Evolutionary conservation across 2,113 vertebrate species (phyloP).

Genomic region (Phrynosoma blainvillii): DNA sequence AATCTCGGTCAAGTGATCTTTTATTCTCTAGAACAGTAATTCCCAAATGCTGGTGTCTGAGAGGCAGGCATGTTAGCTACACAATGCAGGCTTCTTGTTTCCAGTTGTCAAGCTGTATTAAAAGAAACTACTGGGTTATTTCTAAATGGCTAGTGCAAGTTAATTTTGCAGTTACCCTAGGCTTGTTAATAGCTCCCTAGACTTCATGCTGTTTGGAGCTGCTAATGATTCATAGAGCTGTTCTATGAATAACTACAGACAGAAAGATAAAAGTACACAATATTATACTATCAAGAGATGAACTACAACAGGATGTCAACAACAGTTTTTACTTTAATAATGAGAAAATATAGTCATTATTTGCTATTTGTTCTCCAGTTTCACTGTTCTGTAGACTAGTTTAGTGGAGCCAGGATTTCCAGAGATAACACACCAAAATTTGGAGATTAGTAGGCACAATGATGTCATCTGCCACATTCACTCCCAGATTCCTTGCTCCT

Average conservation of each 20-base stretch:
- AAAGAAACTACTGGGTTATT: conserved; percentile 34
- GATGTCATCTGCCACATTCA: too few species aligned
- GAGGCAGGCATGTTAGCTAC: neutral
- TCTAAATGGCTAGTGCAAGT: conserved; percentile 39
- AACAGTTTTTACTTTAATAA: neutral
- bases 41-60: neutral
- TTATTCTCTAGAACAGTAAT: conserved; percentile 19
- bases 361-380: neutral
- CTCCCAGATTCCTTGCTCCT: too few species aligned
- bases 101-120: neutral
- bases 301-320: neutral
- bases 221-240: neutral
- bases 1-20: conserved; percentile 30
- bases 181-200: neutral
- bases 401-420: neutral
- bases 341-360: neutral
- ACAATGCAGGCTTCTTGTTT: conserved; percentile 13
- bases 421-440: neutral
- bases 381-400: neutral
- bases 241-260: neutral
- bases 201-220: neutral
- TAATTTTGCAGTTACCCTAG: conserved; percentile 13
- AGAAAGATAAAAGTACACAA: neutral
- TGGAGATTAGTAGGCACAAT: neutral
- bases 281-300: neutral